Percentiles rank a stretch among this genome's conserved stretches.
phyloP scores from a whole-genome alignment of 92 coral and sea anemone genomes.

The Phenganax subtilis region DNA sequence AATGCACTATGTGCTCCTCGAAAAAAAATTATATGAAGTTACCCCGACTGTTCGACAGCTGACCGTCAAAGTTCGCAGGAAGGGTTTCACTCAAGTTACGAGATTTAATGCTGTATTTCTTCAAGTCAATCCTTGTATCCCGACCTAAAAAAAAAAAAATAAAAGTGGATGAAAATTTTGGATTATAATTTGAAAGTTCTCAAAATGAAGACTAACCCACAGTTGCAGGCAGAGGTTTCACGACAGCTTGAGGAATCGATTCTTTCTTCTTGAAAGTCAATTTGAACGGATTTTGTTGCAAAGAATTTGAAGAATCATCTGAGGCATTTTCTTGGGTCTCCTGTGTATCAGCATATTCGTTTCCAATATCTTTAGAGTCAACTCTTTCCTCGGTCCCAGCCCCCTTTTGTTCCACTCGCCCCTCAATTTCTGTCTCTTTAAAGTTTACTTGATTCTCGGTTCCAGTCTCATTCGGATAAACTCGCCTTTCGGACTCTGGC shows the following conservation, averaged over 20 bases:
- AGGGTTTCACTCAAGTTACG: conserved; percentile 10
- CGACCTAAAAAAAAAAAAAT: neutral
- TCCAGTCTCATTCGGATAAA: neutral
- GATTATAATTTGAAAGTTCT: too few species aligned
- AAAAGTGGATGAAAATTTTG: neutral
- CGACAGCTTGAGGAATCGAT: conserved; percentile 20
- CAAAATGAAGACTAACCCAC: neutral
- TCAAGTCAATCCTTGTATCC: conserved; percentile 28
- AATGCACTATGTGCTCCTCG: neutral
- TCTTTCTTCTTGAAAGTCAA: conserved; percentile 32
- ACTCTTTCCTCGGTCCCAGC: neutral
- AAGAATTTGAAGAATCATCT: neutral
- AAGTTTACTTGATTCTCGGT: neutral
- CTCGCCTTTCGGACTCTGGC: neutral
- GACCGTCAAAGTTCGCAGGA: neutral
- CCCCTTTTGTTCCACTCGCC: neutral
- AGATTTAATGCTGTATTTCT: conserved; percentile 31
- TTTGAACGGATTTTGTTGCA: conserved; percentile 39
- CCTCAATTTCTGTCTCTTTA: neutral
- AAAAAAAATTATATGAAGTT: neutral
- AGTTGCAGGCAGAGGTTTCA: conserved; percentile 22
- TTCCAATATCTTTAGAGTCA: neutral
- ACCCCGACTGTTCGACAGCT: conserved; percentile 23
- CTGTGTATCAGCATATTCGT: neutral
- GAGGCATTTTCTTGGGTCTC: neutral